Evolutionary conservation across 2,797 vertebrate species (phyloP).

Genomic region (Balearica regulorum): DNA sequence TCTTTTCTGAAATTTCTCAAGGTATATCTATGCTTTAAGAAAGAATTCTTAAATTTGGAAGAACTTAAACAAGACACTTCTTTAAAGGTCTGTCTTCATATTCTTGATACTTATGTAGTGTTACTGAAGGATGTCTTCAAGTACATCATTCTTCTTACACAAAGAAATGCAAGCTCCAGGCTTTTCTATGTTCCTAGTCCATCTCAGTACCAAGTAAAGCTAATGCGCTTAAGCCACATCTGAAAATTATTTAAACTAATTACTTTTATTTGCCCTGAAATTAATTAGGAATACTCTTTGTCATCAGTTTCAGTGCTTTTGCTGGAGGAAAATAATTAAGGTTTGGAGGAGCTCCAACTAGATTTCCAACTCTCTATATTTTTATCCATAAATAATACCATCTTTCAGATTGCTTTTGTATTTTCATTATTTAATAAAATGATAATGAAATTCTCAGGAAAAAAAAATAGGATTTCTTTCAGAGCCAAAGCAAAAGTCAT

Average conservation of each 20-base stretch:
- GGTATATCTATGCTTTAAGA: neutral
- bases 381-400: neutral
- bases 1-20: neutral
- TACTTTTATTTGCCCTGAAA: neutral
- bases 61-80: neutral
- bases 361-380: neutral
- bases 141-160: neutral
- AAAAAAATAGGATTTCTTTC: neutral
- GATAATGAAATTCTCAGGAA: neutral
- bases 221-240: neutral
- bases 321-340: neutral
- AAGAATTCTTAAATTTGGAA: neutral
- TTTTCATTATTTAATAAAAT: neutral
- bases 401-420: neutral
- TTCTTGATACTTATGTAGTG: neutral
- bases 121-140: neutral
- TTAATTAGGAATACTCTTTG: neutral
- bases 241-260: neutral
- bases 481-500: neutral
- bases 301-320: neutral
- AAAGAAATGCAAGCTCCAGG: neutral
- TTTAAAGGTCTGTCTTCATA: neutral
- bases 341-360: neutral
- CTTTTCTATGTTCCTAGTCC: neutral
- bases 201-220: neutral